Conservation (phyloP, 2,113 vertebrate species). For the Orientallactaga bullata region DNA sequence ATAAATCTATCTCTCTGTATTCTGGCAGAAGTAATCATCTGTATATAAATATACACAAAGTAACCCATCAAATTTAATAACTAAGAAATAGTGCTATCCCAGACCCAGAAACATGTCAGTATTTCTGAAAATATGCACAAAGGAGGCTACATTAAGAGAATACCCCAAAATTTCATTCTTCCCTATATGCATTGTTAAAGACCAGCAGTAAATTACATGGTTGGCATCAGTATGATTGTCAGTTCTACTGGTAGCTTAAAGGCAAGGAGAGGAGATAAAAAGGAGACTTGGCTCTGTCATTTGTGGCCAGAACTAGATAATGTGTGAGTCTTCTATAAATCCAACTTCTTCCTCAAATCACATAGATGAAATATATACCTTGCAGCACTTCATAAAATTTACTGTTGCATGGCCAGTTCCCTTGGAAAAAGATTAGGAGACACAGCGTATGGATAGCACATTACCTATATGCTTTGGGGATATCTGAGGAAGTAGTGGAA, state of each 20-base stretch:
- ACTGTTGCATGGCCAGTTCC: background rate
- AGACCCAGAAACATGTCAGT: background rate
- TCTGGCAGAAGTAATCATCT: conserved; percentile 2
- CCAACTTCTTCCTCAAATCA: background rate
- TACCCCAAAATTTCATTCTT: background rate
- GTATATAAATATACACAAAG: background rate
- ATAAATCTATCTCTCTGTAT: background rate
- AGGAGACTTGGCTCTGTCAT: background rate
- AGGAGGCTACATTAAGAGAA: background rate
- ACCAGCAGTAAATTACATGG: background rate
- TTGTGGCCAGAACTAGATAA: background rate
- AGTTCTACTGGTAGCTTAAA: background rate
- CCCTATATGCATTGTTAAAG: background rate
- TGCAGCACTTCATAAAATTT: background rate
- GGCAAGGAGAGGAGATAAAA: background rate
- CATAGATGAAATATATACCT: background rate
- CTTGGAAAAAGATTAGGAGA: background rate
- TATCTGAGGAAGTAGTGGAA: no score
- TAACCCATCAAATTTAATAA: background rate
- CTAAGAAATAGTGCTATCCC: background rate
- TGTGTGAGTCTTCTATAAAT: background rate
- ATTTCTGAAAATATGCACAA: background rate
- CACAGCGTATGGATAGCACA: background rate
- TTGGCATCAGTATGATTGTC: background rate
- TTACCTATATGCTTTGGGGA: background rate